Base-by-base conservation (phyloP, 2,888 invertebrate genomes). In the Campaea margaritaria region DNA sequence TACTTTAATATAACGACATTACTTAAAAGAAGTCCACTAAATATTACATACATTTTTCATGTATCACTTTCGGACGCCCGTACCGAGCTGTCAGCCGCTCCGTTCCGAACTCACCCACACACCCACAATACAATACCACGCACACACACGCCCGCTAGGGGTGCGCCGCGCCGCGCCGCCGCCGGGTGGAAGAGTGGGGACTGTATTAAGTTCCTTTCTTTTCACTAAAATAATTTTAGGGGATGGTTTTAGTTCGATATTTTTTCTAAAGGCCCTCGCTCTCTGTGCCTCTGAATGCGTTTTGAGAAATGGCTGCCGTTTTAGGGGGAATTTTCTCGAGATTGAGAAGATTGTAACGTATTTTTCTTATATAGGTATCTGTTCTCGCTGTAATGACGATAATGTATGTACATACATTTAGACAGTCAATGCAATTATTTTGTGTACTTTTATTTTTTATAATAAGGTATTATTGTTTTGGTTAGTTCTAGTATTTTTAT, bases 221-320 rank as follows among this genome's bases (percentile, higher is more conserved):
- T 92, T 89, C 91, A 91, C 91, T 92, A 91, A 91, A 91, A 92
- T 92, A 89, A 91, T 92, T 92, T 92, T 91, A 89, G 90, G 92
- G 91, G 92, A 84, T 89, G 90, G 88, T 87, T 91, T 86, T 89
- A 90, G 89, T 91, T 88, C 84, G 86, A 89, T 90, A 88, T 91
- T 86, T 47, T 90, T 91, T 88, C 82, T 78, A 76, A 84, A 85
- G 84, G 85, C 79, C 81, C 82, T 74, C 78, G 27, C 50, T 51
- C 46, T 61, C 42, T 75, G 70, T 67, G 78, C 79, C 79, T 78
- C 81, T 78, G 88, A 89, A 89, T 87, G 82, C 83, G 81, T 86
- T 81, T 87, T 87, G 86, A 87, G 85, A 89, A 88, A 91, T 91
- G 88, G 89, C 85, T 75, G 86, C 78, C 70, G 67, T 67, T 60